Evolutionary conservation across 1,140 invertebrate genomes (phyloP).

Genomic region (Drosophila trapezifrons): DNA sequence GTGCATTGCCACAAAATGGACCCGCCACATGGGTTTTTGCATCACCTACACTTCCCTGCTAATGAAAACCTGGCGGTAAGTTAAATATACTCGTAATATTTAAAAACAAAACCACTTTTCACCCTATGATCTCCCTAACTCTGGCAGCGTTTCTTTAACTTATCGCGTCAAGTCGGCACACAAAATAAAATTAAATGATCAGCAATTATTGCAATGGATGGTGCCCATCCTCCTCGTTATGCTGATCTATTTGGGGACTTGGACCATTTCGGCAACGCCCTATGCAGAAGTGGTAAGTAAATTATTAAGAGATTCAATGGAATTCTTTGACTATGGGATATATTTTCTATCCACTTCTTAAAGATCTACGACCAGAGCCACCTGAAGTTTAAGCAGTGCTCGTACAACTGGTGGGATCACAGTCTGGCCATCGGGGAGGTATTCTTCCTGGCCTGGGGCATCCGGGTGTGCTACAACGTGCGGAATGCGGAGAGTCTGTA

Average conservation of each 20-base stretch:
- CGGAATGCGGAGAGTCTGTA: constrained; percentile 95
- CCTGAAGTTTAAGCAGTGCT: constrained; percentile 94
- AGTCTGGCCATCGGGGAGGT: constrained; percentile 94
- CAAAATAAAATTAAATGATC: constrained; percentile 96
- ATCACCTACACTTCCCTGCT: constrained; percentile 95
- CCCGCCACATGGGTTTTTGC: constrained; percentile 94
- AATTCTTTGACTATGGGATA: not conserved
- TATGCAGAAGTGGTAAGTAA: constrained; percentile 88
- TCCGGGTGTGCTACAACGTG: constrained; percentile 95
- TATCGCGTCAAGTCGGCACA: constrained; percentile 97
- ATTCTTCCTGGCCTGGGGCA: constrained; percentile 94
- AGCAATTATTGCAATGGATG: constrained; percentile 95
- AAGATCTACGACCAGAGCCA: constrained; percentile 89
- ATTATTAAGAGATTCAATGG: not conserved
- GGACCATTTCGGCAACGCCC: constrained; percentile 93
- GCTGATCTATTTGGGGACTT: constrained; percentile 94
- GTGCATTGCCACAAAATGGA: constrained; percentile 96
- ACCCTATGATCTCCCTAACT: not conserved
- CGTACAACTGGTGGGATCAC: constrained; percentile 97
- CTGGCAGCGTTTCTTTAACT: constrained; percentile 92
- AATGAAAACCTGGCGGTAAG: constrained; percentile 96
- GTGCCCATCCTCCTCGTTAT: constrained; percentile 94
- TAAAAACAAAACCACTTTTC: not conserved
- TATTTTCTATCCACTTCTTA: not conserved
- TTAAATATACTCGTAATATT: not conserved